Percentiles rank a stretch among this genome's conserved stretches.
phyloP scores from a whole-genome alignment of 2,113 vertebrate genomes.

The Pangasianodon gigas region DNA sequence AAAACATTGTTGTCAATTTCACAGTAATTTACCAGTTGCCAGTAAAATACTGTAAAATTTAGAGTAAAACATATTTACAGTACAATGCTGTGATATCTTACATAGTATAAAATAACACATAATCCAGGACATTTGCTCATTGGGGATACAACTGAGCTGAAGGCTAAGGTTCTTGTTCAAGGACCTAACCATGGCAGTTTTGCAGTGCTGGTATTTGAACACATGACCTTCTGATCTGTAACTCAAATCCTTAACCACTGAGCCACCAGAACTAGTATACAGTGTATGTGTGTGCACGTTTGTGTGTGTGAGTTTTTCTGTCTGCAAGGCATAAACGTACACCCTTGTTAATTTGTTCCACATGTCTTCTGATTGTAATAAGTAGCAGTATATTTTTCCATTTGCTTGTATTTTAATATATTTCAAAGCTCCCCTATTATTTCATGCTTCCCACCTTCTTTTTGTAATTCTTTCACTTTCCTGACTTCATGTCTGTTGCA shows the following conservation, averaged over 20 bases:
- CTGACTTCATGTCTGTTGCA: constrained; percentile 59
- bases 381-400: background rate
- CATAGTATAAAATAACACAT: background rate
- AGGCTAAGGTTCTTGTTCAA: background rate
- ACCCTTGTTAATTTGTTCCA: background rate
- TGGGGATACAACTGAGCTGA: background rate
- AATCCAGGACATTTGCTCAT: background rate
- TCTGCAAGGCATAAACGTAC: background rate
- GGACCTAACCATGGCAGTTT: background rate
- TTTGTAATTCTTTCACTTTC: background rate
- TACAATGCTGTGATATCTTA: background rate
- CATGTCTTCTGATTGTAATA: background rate
- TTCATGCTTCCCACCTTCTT: background rate
- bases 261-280: background rate
- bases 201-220: background rate
- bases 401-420: background rate
- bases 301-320: constrained; percentile 3
- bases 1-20: background rate
- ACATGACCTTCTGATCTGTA: background rate
- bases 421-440: constrained; percentile 24
- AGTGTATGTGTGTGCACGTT: background rate
- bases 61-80: background rate
- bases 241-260: background rate
- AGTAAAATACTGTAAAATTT: background rate
- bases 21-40: background rate